Conservation (phyloP, 2,113 vertebrate species). For the Callochromis pleurospilus region DNA sequence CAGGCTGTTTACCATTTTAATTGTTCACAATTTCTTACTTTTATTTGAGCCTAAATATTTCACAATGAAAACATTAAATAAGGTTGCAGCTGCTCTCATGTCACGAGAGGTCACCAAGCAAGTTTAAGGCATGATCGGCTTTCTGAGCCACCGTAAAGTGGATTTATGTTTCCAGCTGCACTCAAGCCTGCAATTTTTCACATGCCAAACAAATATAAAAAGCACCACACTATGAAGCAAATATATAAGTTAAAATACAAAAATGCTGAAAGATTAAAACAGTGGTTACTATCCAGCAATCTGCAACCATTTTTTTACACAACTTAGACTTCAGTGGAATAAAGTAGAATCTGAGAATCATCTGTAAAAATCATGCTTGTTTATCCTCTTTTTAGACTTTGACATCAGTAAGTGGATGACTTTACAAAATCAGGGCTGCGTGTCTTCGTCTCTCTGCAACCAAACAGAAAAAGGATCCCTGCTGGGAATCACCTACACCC, state of each 20-base stretch:
- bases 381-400: constrained; percentile 8
- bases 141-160: background rate
- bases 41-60: background rate
- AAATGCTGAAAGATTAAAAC: background rate
- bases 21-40: background rate
- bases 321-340: background rate
- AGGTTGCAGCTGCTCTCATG: background rate
- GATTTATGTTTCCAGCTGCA: background rate
- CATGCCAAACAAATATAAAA: background rate
- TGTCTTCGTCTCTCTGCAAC: constrained; percentile 6
- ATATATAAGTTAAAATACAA: background rate
- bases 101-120: background rate
- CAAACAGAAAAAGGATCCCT: background rate
- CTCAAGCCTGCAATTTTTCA: background rate
- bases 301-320: background rate
- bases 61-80: background rate
- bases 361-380: background rate
- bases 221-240: background rate
- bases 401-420: background rate
- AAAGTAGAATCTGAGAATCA: background rate
- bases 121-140: background rate
- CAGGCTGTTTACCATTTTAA: rapidly evolving
- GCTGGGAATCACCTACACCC: constrained; percentile 16
- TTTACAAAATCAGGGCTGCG: constrained; percentile 14
- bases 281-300: background rate